Evolutionary conservation across 2,797 vertebrate species (phyloP).

Genomic region (Peromyscus attwateri): DNA sequence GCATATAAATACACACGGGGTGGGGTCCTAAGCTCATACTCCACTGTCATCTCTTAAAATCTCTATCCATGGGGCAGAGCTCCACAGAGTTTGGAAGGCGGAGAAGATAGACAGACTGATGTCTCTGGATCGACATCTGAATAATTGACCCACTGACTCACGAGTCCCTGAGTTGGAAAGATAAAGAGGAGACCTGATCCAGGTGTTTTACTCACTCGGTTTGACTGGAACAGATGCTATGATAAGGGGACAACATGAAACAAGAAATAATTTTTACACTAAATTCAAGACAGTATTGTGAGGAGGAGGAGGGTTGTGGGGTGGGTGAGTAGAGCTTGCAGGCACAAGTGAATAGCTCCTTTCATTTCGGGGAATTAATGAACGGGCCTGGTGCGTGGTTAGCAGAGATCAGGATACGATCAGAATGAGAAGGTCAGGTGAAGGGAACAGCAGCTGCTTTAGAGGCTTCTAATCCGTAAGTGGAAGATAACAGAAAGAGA

Average conservation of each 20-base stretch:
- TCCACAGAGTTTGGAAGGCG: not conserved
- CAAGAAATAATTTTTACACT: not conserved
- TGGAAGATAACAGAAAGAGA: not conserved
- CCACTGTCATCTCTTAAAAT: not conserved
- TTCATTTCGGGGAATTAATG: not conserved
- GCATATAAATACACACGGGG: not conserved
- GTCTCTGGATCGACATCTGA: not conserved
- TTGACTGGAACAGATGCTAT: constrained; percentile 23
- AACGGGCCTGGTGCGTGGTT: not conserved
- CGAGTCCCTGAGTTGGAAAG: not conserved
- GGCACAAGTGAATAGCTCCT: not conserved
- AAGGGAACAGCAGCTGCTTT: not conserved
- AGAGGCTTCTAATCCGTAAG: not conserved
- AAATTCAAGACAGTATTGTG: constrained; percentile 42
- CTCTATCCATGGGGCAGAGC: not conserved
- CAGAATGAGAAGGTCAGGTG: not conserved
- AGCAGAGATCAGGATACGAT: not conserved
- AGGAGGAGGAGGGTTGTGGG: not conserved
- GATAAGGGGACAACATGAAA: not conserved
- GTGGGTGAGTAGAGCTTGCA: not conserved
- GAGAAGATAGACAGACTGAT: not conserved
- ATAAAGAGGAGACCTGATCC: constrained; percentile 2
- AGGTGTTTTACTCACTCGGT: constrained; percentile 17
- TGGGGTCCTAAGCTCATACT: not conserved
- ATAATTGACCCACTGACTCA: not conserved